Base-by-base conservation (phyloP, 2,113 vertebrate genomes). In the Gasterosteus aculeatus region DNA sequence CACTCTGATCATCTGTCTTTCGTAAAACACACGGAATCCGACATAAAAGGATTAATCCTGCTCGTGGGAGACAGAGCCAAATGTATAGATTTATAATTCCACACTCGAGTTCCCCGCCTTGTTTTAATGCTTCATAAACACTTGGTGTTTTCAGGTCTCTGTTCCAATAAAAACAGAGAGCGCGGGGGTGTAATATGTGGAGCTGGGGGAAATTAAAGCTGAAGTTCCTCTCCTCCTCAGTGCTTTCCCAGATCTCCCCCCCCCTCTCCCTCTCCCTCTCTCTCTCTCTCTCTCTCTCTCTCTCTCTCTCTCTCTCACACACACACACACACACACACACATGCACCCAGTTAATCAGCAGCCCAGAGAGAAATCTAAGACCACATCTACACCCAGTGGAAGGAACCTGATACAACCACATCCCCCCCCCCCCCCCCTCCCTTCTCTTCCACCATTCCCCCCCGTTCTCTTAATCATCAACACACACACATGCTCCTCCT, bases 341-440 rank as follows among this genome's bases (percentile, higher is more conserved):
- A 72, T 75, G 78, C 87, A 80, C 78, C 72, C 68, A 3, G 83
- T 92, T 93, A 93, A 93, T 92, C 90, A 90, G 92, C 85, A 92
- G 85, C 91, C 91, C 81, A 79, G 84, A 83, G 92, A 93, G 91
- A 93, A 92, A 93, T 93, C 91, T 92, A 92, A 93, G 90, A 90
- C 91, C 89, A 93, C 92, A 93, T 93, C 92, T 93, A 93, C 92
- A 93, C 91, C 92, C 90, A 93, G 91, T 93, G 92, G 92, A 92
- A 76, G 92, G 84, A 92, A 93, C 91, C 85, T 83, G 92, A 93
- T 92, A 93, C 91, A 92, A 92, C 92, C 80, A 83, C 89, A 81
- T 80, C 80, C 56, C 11, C 42, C 44, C 69, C 76, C 22, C 63
- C 63, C 31, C 16, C 58, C 7, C 15, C 33, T 7, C 47, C 47